These are phyloP conservation scores for Phoebastria nigripes DNA, from an alignment of 2,797 vertebrate species.

Conservation along the genomic window DNA sequence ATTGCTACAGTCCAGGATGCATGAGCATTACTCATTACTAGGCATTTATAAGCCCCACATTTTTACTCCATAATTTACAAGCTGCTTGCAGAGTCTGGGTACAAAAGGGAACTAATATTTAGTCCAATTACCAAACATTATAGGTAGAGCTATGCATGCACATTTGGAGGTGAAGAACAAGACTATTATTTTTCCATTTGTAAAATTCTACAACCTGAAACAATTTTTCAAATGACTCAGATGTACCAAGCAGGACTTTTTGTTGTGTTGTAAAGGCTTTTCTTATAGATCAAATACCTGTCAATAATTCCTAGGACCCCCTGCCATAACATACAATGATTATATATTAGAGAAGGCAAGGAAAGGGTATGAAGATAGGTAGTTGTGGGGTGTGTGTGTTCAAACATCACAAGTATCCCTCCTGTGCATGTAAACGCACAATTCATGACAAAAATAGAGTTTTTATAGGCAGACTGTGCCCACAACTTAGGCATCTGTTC, in stretches of 20 bases:
- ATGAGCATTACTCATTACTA: neutral
- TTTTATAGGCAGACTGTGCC: neutral
- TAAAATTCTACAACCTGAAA: neutral
- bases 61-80: neutral
- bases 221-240: neutral
- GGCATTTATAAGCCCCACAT: neutral
- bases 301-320: neutral
- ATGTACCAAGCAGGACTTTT: neutral
- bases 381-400: neutral
- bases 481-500: neutral
- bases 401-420: neutral
- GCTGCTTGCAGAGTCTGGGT: neutral
- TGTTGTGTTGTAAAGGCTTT: neutral
- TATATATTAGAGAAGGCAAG: neutral
- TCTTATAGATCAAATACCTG: neutral
- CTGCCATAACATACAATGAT: neutral
- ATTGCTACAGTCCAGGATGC: neutral
- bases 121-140: neutral
- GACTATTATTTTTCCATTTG: neutral
- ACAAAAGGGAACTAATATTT: neutral
- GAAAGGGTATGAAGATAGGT: neutral
- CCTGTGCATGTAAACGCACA: neutral
- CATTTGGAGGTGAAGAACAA: neutral
- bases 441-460: neutral
- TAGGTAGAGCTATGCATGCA: neutral